A percentile compares a stretch with the other conserved stretches of the same genome.
Evolutionary conservation across 2,888 invertebrate genomes (phyloP).

Genomic region (Cotesia congregata): DNA sequence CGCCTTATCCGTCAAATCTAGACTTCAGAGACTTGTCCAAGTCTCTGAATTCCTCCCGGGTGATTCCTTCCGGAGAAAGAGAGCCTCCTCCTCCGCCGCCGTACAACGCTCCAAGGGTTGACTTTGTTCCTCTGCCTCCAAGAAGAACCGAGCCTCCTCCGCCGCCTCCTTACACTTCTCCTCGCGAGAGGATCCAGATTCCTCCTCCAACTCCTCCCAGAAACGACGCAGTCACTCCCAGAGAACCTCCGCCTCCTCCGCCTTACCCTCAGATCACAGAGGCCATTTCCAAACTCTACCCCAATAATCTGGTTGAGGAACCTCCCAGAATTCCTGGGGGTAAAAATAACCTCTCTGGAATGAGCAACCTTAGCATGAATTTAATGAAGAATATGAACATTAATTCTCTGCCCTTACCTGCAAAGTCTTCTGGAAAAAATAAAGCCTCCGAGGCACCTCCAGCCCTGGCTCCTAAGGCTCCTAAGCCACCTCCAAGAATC

Average conservation of each 20-base stretch:
- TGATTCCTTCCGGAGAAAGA: conserved; percentile 52
- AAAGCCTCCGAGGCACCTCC: conserved; percentile 53
- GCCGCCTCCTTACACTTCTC: conserved; percentile 64
- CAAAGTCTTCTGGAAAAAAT: background rate
- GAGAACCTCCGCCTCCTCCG: conserved; percentile 76
- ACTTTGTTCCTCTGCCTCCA: conserved; percentile 75
- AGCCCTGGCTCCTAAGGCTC: conserved; percentile 77
- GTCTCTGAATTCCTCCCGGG: conserved; percentile 54
- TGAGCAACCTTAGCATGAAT: conserved; percentile 20
- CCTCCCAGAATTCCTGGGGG: conserved; percentile 31
- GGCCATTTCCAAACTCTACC: conserved; percentile 57
- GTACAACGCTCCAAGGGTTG: conserved; percentile 78
- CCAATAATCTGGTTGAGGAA: conserved; percentile 44
- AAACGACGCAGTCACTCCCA: conserved; percentile 71
- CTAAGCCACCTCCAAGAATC: conserved; percentile 74
- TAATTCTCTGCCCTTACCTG: background rate
- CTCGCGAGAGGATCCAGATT: conserved; percentile 59
- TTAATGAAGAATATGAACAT: conserved; percentile 13
- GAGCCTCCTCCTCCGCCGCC: conserved; percentile 78
- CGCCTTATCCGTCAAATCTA: conserved; percentile 68
- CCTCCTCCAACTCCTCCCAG: conserved; percentile 68
- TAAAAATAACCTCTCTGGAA: conserved; percentile 27
- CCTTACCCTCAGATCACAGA: conserved; percentile 71
- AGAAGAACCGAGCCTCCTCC: conserved; percentile 77
- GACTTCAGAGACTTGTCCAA: conserved; percentile 50